Conservation (phyloP, 2,797 vertebrate species). For the Arremon aurantiirostris region DNA sequence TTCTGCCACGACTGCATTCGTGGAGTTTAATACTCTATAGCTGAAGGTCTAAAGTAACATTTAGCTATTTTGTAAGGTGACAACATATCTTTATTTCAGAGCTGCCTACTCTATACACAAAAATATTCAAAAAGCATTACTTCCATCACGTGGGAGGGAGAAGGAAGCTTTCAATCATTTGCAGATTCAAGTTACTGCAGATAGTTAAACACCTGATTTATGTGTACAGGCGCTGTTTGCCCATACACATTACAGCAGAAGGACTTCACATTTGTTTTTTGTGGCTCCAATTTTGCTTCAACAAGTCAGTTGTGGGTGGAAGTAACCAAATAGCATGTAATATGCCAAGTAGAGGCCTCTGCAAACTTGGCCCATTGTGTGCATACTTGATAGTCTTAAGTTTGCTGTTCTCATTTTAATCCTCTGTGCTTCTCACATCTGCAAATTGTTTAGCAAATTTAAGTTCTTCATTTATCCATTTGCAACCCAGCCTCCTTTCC, state of each 20-base stretch:
- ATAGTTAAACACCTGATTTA: constrained; percentile 56
- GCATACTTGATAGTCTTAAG: background rate
- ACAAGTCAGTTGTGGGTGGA: constrained; percentile 37
- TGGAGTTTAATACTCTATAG: background rate
- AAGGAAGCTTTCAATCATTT: constrained; percentile 45
- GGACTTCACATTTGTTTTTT: constrained; percentile 32
- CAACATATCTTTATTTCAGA: background rate
- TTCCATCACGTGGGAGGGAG: background rate
- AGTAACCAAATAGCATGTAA: constrained; percentile 30
- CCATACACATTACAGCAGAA: background rate
- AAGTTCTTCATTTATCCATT: constrained; percentile 26
- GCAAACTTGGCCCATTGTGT: constrained; percentile 1
- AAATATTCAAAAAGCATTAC: background rate
- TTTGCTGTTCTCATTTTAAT: constrained; percentile 49
- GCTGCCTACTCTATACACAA: background rate
- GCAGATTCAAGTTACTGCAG: constrained; percentile 11
- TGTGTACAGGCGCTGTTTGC: background rate
- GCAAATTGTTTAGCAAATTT: constrained; percentile 50
- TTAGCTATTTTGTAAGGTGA: background rate
- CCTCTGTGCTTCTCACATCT: constrained; percentile 23
- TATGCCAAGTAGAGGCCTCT: constrained; percentile 55
- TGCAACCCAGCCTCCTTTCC: background rate
- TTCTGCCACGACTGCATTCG: rapidly evolving
- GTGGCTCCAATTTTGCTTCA: constrained; percentile 52
- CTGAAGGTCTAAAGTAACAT: background rate